Evolutionary conservation across 2,113 vertebrate species (phyloP), one percentile per base, ranked within the genome.

Genomic region (Ursus arctos): DNA sequence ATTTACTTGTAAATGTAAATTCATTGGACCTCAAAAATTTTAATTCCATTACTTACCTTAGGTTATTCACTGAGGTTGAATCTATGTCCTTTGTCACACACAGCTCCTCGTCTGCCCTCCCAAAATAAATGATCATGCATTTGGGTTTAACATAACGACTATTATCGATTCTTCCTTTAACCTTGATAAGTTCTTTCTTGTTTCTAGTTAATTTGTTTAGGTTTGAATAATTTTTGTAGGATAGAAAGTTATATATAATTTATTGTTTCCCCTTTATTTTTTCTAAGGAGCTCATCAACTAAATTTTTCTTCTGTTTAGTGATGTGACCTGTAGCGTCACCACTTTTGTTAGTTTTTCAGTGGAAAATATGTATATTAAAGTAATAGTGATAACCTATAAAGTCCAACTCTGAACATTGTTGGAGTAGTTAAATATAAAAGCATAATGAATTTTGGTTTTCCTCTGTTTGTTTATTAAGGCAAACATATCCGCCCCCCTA

Each of bases 351-450:
- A 59, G 55, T 91, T 95, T 90, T 96, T 63, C 28, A 93, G 6
- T 91, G 89, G 31, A 63, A 95, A 95, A 71, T 49, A 19, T 77
- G 11, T 76, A 15, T 71, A 0, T 72, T 83, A 0, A 77, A 57
- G 26, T 94, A 79, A 59, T 24, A 76, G 14, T 61, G 49, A 77
- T 76, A 74, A 83, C 63, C 22, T 94, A 2, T 36, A 86, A 8
- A 95, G 84, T 85, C 28, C 31, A 90, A 6, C 80, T 92, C 93
- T 76, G 21, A 55, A 36, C 28, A 36, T 88, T 72, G 57, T 82
- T 82, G 16, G 47, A 77, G 18, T 67, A 87, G 36, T 90, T 86
- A 85, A 33, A 86, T 89, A 97, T 55, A n/a, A 86, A 95, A 91
- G 33, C 8, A 24, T 90, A 65, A 82, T 59, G 31, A 81, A 72